These are phyloP conservation scores for Caenorhabditis latens DNA, from an alignment of 1,140 invertebrate species.

Conservation along the genomic window DNA sequence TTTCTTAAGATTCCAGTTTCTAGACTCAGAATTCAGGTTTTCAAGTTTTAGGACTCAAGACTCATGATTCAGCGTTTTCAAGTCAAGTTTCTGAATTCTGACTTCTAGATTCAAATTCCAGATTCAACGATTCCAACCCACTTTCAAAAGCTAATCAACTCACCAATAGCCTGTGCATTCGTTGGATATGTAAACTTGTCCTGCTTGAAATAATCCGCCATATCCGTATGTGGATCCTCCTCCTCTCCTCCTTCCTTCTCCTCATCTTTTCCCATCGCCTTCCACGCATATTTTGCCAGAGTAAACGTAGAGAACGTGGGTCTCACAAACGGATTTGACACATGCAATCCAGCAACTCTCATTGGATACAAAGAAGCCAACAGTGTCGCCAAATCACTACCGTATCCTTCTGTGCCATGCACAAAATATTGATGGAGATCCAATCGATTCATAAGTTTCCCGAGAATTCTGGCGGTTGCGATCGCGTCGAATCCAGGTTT, in stretches of 20 bases:
- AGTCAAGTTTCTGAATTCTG: no score
- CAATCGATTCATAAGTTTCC: slow-evolving; percentile 69
- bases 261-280: not conserved
- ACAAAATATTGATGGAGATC: slow-evolving; percentile 60
- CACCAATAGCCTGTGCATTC: slow-evolving; percentile 7
- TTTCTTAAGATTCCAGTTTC: no score
- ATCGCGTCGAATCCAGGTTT: slow-evolving; percentile 68
- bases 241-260: not conserved
- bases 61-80: no score
- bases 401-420: slow-evolving; percentile 61
- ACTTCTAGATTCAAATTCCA: no score
- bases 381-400: slow-evolving; percentile 65
- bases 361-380: slow-evolving; percentile 55
- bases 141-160: no score
- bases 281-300: slow-evolving; percentile 22
- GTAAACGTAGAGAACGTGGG: slow-evolving; percentile 50
- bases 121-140: not conserved
- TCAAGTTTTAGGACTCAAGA: no score
- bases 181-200: slow-evolving; percentile 52
- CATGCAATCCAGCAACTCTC: slow-evolving; percentile 62
- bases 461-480: slow-evolving; percentile 63
- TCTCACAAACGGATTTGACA: slow-evolving; percentile 65
- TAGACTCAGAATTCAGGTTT: no score
- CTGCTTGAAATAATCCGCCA: slow-evolving; percentile 36
- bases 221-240: not conserved